These are phyloP conservation scores for Octodonta nipae DNA, from an alignment of 2,888 invertebrate genomes.

Conservation along the genomic window DNA sequence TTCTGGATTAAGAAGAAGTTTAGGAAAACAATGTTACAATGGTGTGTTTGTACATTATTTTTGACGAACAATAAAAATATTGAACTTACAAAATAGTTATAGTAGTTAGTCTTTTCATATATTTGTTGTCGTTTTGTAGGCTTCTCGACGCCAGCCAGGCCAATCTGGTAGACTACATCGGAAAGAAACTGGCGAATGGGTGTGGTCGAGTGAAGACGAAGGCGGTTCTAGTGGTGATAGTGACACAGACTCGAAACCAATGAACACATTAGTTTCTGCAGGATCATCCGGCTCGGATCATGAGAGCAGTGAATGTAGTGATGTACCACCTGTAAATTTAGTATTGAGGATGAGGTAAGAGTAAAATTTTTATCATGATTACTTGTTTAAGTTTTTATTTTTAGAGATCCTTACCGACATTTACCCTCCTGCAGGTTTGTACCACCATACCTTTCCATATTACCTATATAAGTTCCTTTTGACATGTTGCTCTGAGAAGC, in stretches of 20 bases:
- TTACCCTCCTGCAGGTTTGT: too few species aligned
- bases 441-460: too few species aligned
- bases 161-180: slow-evolving; percentile 76
- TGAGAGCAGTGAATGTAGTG: slow-evolving; percentile 32
- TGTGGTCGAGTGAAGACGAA: slow-evolving; percentile 91
- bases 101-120: background rate
- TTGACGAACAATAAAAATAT: too few species aligned
- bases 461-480: too few species aligned
- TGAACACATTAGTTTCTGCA: slow-evolving; percentile 34
- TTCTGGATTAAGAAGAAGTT: too few species aligned
- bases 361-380: too few species aligned
- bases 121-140: slow-evolving; percentile 31
- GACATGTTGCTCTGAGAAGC: too few species aligned
- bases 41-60: too few species aligned
- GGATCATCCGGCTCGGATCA: slow-evolving; percentile 35
- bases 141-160: slow-evolving; percentile 70
- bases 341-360: slow-evolving; percentile 73
- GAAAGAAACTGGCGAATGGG: slow-evolving; percentile 94
- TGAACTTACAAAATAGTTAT: slow-evolving; percentile 1
- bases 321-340: slow-evolving; percentile 51
- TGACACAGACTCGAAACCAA: slow-evolving; percentile 38
- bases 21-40: too few species aligned
- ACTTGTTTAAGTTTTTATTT: too few species aligned
- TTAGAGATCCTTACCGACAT: too few species aligned
- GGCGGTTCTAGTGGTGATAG: slow-evolving; percentile 48